Evolutionary conservation across 2,113 vertebrate species (phyloP).

Genomic region (Arizona elegans): DNA sequence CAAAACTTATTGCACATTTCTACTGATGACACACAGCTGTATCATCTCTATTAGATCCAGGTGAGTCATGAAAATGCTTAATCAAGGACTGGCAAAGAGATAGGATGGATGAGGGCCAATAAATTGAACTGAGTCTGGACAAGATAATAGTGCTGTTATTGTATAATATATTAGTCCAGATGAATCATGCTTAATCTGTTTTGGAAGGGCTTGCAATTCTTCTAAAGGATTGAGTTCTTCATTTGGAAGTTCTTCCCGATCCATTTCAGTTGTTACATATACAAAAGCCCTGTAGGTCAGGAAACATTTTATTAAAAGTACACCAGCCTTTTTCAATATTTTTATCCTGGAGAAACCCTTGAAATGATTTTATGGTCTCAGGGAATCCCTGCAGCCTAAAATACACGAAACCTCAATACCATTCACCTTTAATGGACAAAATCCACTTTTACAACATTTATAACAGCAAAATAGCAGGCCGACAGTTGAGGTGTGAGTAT

Average conservation of each 20-base stretch:
- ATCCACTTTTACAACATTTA: neutral
- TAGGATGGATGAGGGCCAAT: neutral
- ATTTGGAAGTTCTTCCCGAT: neutral
- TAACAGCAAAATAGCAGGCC: neutral
- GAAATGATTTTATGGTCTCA: neutral
- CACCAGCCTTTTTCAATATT: neutral
- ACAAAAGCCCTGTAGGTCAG: neutral
- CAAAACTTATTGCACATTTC: neutral
- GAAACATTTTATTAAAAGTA: neutral
- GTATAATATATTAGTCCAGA: neutral
- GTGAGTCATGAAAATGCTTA: neutral
- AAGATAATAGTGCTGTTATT: neutral
- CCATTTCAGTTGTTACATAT: neutral
- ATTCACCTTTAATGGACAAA: neutral
- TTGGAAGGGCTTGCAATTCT: neutral
- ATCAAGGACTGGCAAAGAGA: neutral
- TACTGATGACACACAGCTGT: neutral
- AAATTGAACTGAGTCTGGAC: neutral
- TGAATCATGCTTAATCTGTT: neutral
- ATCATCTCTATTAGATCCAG: neutral
- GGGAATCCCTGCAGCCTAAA: neutral
- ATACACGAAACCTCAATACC: neutral
- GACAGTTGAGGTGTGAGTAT: neutral
- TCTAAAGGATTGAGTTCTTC: neutral
- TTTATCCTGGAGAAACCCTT: neutral